phyloP scores from a whole-genome alignment of 2,113 vertebrate genomes.

The Xenopus tropicalis region DNA sequence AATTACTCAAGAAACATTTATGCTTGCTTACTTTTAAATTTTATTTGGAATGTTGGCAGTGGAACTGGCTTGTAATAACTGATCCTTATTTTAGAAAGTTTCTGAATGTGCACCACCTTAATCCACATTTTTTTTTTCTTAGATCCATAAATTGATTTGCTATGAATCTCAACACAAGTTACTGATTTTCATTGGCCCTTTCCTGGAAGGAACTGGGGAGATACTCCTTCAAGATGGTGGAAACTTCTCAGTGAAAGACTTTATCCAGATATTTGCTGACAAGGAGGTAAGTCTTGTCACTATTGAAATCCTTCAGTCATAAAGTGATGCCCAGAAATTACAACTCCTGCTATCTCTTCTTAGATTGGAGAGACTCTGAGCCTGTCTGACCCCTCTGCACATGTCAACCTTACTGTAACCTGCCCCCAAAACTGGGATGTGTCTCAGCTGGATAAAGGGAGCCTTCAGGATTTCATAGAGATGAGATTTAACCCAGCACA shows the following conservation, averaged over 20 bases:
- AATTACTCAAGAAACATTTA: too few relatives aligned
- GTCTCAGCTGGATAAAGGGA: constrained; percentile 58
- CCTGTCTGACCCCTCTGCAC: constrained; percentile 50
- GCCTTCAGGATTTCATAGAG: constrained; percentile 70
- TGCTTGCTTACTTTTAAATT: too few relatives aligned
- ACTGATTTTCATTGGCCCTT: constrained; percentile 82
- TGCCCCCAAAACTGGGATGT: constrained; percentile 79
- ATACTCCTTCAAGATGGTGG: constrained; percentile 79
- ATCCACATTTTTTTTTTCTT: background rate
- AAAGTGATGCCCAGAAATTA: background rate
- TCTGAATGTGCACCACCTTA: too few relatives aligned
- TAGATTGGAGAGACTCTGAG: constrained; percentile 76
- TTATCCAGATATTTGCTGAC: constrained; percentile 80
- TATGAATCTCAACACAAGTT: constrained; percentile 79
- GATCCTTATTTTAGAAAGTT: too few relatives aligned
- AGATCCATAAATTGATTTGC: constrained; percentile 83
- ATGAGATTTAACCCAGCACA: constrained; percentile 73
- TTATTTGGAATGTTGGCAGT: too few relatives aligned
- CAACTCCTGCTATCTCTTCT: background rate
- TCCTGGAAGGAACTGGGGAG: constrained; percentile 79
- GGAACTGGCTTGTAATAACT: too few relatives aligned
- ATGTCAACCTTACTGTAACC: constrained; percentile 71
- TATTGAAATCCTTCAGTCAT: background rate
- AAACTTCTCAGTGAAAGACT: constrained; percentile 74
- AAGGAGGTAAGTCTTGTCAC: constrained; percentile 70